phyloP scores from a whole-genome alignment of 2,113 vertebrate species.

The Atherinomorus stipes region DNA sequence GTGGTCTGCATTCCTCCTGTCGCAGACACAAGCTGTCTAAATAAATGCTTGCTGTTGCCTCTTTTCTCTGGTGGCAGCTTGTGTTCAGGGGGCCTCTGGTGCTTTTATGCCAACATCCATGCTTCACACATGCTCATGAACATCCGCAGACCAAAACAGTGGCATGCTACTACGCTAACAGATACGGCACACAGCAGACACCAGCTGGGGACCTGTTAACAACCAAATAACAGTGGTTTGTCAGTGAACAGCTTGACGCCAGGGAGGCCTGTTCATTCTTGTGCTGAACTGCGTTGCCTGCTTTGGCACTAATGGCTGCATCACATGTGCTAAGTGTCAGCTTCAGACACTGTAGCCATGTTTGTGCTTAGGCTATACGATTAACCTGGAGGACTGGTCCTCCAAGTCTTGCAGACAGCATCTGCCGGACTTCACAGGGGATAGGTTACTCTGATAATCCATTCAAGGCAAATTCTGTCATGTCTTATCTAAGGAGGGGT shows the following conservation, averaged over 20 bases:
- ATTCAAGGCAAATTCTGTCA: constrained; percentile 33
- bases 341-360: constrained; percentile 40
- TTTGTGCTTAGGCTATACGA: constrained; percentile 44
- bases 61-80: constrained; percentile 73
- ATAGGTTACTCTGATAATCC: constrained; percentile 12
- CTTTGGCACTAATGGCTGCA: constrained; percentile 44
- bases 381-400: constrained; percentile 26
- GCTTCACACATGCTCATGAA: constrained; percentile 64
- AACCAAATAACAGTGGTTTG: constrained; percentile 63
- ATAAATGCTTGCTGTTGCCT: constrained; percentile 64
- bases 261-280: constrained; percentile 56
- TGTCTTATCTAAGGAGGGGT: background rate
- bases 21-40: constrained; percentile 80
- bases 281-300: constrained; percentile 11
- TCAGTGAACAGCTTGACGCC: constrained; percentile 62
- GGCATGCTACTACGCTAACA: constrained; percentile 50
- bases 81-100: constrained; percentile 48
- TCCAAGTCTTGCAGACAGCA: constrained; percentile 48
- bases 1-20: constrained; percentile 72
- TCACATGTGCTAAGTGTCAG: constrained; percentile 54
- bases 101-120: constrained; percentile 61
- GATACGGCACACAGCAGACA: constrained; percentile 56
- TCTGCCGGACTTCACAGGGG: constrained; percentile 50
- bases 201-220: constrained; percentile 77
- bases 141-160: constrained; percentile 70